Conservation (phyloP, 2,888 invertebrate species). For the Dryobotodes eremita region DNA sequence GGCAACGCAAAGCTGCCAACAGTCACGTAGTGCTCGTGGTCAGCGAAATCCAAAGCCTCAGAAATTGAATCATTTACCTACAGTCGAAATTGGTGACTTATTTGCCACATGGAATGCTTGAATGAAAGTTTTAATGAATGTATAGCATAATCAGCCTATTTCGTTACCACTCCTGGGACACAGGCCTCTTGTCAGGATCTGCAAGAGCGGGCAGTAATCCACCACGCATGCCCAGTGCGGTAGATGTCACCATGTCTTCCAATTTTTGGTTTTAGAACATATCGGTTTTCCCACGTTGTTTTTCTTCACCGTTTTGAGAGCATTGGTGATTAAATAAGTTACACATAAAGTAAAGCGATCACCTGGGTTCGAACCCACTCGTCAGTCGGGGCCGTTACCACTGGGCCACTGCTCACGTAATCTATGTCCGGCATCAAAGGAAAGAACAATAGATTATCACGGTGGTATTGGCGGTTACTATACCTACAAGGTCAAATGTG, state of each 20-base stretch:
- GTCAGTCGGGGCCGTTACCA: not conserved
- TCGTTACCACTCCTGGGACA: not conserved
- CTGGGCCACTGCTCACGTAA: not conserved
- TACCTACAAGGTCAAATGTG: not conserved
- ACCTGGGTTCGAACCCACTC: too few relatives aligned
- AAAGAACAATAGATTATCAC: not conserved
- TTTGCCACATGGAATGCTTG: not conserved
- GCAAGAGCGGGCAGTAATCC: not conserved
- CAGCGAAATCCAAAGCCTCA: not conserved
- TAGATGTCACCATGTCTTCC: not conserved
- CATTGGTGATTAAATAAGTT: not conserved
- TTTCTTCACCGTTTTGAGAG: not conserved
- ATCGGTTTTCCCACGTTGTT: not conserved
- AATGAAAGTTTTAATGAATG: not conserved
- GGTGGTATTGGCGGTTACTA: not conserved
- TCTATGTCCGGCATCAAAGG: not conserved
- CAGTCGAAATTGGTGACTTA: not conserved
- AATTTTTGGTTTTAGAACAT: not conserved
- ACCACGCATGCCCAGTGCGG: too few relatives aligned
- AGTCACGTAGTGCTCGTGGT: constrained; percentile 27
- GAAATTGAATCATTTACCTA: constrained; percentile 11
- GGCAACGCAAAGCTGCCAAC: not conserved
- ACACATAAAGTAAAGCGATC: too few relatives aligned
- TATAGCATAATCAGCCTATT: not conserved
- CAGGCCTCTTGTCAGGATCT: not conserved